Percentiles rank a stretch among this genome's conserved stretches.
These are phyloP conservation scores for Melanotaenia duboulayi DNA, from an alignment of 2,113 vertebrate species.

Conservation along the genomic window DNA sequence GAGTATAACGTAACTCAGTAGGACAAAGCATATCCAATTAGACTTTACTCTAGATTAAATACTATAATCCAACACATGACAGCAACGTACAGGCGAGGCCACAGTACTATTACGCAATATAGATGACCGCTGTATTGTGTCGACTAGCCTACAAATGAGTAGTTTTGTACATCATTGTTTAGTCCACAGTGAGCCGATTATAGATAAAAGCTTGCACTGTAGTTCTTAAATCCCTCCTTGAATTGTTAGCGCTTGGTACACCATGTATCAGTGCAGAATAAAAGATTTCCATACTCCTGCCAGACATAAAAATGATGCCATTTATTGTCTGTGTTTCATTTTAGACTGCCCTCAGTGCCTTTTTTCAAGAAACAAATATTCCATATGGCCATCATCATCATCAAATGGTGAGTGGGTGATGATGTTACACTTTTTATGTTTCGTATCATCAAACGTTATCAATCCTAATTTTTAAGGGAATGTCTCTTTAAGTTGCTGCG, in stretches of 20 bases:
- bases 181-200: conserved; percentile 27
- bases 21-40: conserved; percentile 68
- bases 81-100: conserved; percentile 64
- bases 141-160: conserved; percentile 38
- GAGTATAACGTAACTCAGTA: conserved; percentile 5
- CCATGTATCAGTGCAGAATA: not conserved
- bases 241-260: conserved; percentile 11
- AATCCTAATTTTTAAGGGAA: not conserved
- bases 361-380: conserved; percentile 98
- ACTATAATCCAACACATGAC: conserved; percentile 81
- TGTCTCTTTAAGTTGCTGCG: conserved; percentile 7
- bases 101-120: conserved; percentile 75
- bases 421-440: not conserved
- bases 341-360: conserved; percentile 97
- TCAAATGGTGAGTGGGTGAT: conserved; percentile 93
- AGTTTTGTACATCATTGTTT: conserved; percentile 27
- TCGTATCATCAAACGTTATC: not conserved
- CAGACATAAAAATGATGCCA: not conserved
- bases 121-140: conserved; percentile 60
- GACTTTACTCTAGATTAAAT: conserved; percentile 78
- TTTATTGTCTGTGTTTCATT: conserved; percentile 56
- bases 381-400: conserved; percentile 96
- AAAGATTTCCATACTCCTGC: not conserved
- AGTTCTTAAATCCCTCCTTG: conserved; percentile 4
- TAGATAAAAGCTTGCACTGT: not conserved